phyloP scores from a whole-genome alignment of 2,888 invertebrate genomes.

The Cataglyphis albicans region DNA sequence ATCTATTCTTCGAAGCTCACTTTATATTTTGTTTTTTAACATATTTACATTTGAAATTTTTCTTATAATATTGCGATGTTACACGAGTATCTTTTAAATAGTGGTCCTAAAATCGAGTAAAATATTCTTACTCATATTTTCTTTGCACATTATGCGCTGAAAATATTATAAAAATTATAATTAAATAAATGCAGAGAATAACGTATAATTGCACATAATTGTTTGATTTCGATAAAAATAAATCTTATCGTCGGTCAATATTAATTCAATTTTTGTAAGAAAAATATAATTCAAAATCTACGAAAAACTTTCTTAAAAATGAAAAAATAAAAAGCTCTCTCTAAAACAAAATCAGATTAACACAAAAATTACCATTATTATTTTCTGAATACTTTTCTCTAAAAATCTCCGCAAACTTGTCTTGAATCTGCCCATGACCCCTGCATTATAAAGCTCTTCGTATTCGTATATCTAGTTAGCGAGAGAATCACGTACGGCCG shows the following conservation, averaged over 20 bases:
- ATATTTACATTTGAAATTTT: slow-evolving; percentile 17
- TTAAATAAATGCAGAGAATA: neutral
- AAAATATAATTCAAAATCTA: neutral
- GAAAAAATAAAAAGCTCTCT: neutral
- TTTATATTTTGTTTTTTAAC: slow-evolving; percentile 25
- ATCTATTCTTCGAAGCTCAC: slow-evolving; percentile 19
- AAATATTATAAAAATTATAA: slow-evolving; percentile 2
- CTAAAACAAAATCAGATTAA: slow-evolving; percentile 1
- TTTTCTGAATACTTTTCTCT: neutral
- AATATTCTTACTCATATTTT: neutral
- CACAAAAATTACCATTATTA: neutral
- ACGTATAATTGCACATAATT: neutral
- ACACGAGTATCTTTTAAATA: neutral
- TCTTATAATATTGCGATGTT: neutral
- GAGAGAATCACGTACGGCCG: slow-evolving; percentile 39
- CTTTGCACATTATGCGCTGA: neutral
- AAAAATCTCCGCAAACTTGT: slow-evolving; percentile 19
- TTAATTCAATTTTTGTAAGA: neutral
- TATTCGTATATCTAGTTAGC: slow-evolving; percentile 48
- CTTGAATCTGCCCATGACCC: slow-evolving; percentile 34
- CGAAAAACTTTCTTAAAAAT: neutral
- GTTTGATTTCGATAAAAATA: neutral
- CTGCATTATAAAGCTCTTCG: slow-evolving; percentile 51
- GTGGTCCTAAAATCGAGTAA: neutral
- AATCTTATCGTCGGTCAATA: neutral